Percentiles rank a stretch among this genome's conserved stretches.
These are phyloP conservation scores for Athalia cordata DNA, from an alignment of 2,888 invertebrate species.

Conservation along the genomic window DNA sequence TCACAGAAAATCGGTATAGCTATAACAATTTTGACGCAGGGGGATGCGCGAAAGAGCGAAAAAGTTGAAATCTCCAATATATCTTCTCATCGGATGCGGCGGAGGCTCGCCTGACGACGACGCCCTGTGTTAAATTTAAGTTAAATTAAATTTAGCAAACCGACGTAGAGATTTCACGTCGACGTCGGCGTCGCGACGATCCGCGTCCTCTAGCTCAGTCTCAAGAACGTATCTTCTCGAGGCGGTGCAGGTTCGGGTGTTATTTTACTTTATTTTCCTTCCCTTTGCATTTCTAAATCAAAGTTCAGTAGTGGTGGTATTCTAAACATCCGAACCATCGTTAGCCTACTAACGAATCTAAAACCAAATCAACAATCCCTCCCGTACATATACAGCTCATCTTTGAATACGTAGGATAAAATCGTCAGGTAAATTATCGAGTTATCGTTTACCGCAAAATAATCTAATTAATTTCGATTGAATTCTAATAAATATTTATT, in stretches of 20 bases:
- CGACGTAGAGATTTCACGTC: conserved; percentile 60
- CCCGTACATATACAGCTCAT: too few relatives aligned
- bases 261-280: conserved; percentile 45
- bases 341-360: too few relatives aligned
- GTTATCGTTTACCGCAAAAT: background rate
- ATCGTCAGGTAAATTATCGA: conserved; percentile 31
- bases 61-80: conserved; percentile 30
- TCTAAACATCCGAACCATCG: background rate
- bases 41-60: conserved; percentile 1
- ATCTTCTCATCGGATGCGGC: conserved; percentile 16
- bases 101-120: conserved; percentile 49
- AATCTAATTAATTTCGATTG: background rate
- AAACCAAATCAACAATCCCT: too few relatives aligned
- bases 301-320: conserved; percentile 22
- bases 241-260: conserved; percentile 58
- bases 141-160: conserved; percentile 70
- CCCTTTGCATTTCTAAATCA: conserved; percentile 1
- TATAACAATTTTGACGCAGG: too few relatives aligned
- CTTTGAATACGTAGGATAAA: conserved; percentile 18
- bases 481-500: background rate
- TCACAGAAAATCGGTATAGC: too few relatives aligned
- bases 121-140: conserved; percentile 71
- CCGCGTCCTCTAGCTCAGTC: conserved; percentile 73
- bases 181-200: conserved; percentile 60
- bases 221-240: conserved; percentile 70